Conservation (phyloP, 1,140 invertebrate genomes). For the Latrodectus geometricus region DNA sequence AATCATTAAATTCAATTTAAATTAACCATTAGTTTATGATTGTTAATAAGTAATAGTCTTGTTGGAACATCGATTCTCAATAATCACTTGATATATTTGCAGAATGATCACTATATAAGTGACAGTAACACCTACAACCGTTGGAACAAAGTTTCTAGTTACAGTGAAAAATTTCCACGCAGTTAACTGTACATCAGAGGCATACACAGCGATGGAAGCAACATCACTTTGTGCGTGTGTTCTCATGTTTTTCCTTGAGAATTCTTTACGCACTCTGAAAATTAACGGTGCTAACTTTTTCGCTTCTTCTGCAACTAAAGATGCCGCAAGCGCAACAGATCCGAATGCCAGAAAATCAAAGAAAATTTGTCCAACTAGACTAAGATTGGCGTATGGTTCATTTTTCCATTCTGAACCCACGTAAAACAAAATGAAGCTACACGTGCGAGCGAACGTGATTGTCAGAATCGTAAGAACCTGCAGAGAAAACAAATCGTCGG, state of each 20-base stretch:
- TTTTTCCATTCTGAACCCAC: conserved; percentile 17
- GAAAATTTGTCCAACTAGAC: not conserved
- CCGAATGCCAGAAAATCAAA: conserved; percentile 45
- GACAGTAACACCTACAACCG: conserved; percentile 26
- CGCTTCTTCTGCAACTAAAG: conserved; percentile 38
- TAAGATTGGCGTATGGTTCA: not conserved
- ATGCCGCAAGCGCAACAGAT: conserved; percentile 27
- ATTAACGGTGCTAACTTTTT: not conserved
- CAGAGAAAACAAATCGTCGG: conserved; percentile 33
- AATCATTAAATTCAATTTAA: too few relatives aligned
- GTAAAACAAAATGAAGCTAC: conserved; percentile 26
- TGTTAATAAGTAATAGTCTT: not conserved
- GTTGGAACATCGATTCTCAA: not conserved
- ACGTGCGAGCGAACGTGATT: conserved; percentile 31
- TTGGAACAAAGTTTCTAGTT: conserved; percentile 26
- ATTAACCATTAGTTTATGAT: too few relatives aligned
- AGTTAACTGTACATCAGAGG: conserved; percentile 26
- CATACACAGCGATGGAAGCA: not conserved
- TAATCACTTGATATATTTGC: conserved; percentile 27
- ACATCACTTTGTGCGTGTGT: conserved; percentile 16
- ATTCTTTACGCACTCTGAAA: not conserved
- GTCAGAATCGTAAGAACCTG: conserved; percentile 19
- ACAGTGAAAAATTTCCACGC: conserved; percentile 46
- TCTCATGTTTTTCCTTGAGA: not conserved
- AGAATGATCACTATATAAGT: conserved; percentile 47